Evolutionary conservation across 2,797 vertebrate species (phyloP), one percentile per base, ranked within the genome.

Genomic region (Ficedula albicollis): DNA sequence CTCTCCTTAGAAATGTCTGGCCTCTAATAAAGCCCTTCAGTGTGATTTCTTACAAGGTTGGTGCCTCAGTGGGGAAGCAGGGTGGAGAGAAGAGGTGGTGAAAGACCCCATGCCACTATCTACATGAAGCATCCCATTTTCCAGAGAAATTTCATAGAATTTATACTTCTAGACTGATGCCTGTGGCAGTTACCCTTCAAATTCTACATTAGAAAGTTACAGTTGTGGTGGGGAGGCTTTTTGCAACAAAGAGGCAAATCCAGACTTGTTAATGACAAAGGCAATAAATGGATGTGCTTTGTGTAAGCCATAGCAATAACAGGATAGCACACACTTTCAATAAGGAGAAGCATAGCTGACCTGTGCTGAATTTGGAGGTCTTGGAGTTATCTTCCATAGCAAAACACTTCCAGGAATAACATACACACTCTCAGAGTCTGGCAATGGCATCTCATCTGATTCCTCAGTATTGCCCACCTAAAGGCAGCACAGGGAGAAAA

Each of bases 341-440:
- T 46, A 60, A 63, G 52, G 30, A 89, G n/a, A 51, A 75, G 10
- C 39, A 56, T 13, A 69, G 14, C 97, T 96, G 75, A 99, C 99
- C 99, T 99, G 98, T 58, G 98, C 97, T 7, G 99, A 99, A 94
- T 99, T 99, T 18, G 98, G 97, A 38, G 99, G 99, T 79, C 99
- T 98, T 11, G 99, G 99, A 11, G 98, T 98, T 97, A 99, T 99
- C 94, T 98, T 99, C 99, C 99, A 99, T 41, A 99, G 97, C 80
- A 99, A 98, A 89, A 98, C 97, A 54, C 99, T 99, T 72, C 99
- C 99, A 10, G 99, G 99, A 95, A 99, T 99, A 75, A 99, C 98
- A 76, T 98, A 98, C 18, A 99, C 99, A 0, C 98, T 99, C 93
- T 99, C 99, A 1, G 98, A 98, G 32, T 99, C 99, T 23, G 99